Evolutionary conservation across 1,140 invertebrate genomes (phyloP).

Genomic region (Aphaenogaster ashmeadi): DNA sequence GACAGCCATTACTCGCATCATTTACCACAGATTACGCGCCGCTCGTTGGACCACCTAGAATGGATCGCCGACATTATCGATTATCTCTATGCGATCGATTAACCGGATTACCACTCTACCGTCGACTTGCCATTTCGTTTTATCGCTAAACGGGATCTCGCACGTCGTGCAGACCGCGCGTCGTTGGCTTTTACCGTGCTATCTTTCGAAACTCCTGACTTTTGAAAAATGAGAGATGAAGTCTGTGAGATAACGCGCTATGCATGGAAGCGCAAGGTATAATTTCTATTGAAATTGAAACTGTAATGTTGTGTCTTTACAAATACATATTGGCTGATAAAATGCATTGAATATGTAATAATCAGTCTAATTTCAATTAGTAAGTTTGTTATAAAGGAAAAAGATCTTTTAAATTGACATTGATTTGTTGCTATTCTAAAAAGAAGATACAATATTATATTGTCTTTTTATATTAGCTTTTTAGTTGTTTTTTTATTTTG

Average conservation of each 20-base stretch:
- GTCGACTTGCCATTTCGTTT: constrained; percentile 81
- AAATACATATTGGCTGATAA: background rate
- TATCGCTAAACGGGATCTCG: constrained; percentile 80
- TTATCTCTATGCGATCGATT: constrained; percentile 81
- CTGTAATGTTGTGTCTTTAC: background rate
- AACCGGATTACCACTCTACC: constrained; percentile 79
- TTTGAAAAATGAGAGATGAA: constrained; percentile 62
- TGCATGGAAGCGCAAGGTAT: constrained; percentile 10
- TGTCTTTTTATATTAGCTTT: no score
- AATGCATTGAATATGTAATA: background rate
- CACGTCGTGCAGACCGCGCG: constrained; percentile 60
- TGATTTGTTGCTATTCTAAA: background rate
- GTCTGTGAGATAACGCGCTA: constrained; percentile 41
- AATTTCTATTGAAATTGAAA: constrained; percentile 26
- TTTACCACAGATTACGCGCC: constrained; percentile 76
- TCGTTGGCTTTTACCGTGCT: constrained; percentile 32
- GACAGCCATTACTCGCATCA: constrained; percentile 80
- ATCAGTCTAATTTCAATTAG: background rate
- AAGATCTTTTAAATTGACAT: background rate
- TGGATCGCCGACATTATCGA: constrained; percentile 82
- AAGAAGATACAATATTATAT: background rate
- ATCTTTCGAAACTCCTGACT: constrained; percentile 72
- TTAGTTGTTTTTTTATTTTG: background rate
- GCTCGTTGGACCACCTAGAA: constrained; percentile 76
- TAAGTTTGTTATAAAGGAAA: background rate